Evolutionary conservation across 2,113 vertebrate species (phyloP), one percentile per base, ranked within the genome.

Genomic region (Megaceryle maxima): DNA sequence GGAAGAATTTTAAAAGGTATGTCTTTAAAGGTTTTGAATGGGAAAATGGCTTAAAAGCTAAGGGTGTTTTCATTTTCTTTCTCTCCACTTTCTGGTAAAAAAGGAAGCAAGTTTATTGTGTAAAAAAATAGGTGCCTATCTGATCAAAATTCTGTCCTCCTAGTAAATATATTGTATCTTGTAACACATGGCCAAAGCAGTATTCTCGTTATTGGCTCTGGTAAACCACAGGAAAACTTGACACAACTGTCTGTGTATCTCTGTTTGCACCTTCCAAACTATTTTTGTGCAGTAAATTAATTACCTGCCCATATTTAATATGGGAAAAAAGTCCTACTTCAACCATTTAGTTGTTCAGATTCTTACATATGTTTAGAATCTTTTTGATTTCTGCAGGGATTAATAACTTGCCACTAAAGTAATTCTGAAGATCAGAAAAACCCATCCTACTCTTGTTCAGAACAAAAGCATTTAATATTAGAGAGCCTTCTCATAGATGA

Each of bases 351-450:
- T 70, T 92, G 28, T 80, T 92, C 14, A 41, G n/a, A 70, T 67
- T 92, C 25, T 67, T 17, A 59, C 5, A 37, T 39, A 31, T 33
- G 56, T 93, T 74, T 77, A 83, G 9, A 46, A 7, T 22, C 3
- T 50, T 91, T 69, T 48, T 83, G 6, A 83, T 60, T 92, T 83
- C 51, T 86, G 33, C 64, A 63, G 17, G 26, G 37, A 63, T 87
- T 91, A 84, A 44, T 89, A 81, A 83, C 6, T 13, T 79, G 46
- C 82, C 43, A 43, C 77, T 18, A 70, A 93, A 56, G 19, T 73
- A 85, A 79, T 55, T 83, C 24, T 83, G 46, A 85, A 92, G 50
- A 81, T 81, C 41, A 91, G 64, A 86, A 94, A 81, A 95, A 46
- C 2, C 15, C 29, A 80, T 67, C 31, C 14, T 60, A 66, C 46